Evolutionary conservation across 2,888 invertebrate genomes (phyloP), one percentile per base, ranked within the genome.

Genomic region (Criorhina ranunculi): DNA sequence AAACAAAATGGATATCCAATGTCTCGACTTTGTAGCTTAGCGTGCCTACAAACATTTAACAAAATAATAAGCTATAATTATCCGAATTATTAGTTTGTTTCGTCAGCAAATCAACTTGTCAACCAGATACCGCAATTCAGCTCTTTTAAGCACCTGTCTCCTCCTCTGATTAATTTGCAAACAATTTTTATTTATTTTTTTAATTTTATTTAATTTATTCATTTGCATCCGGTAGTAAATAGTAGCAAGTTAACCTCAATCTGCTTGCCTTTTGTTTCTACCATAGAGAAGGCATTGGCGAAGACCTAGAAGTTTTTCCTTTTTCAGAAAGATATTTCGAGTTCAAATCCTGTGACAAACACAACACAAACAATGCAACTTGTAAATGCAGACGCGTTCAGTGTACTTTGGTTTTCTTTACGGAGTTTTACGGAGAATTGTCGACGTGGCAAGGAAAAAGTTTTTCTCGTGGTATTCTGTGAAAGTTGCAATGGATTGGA

Each of bases 351-450:
- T 79, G 49, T 64, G 49, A 33, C 35, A 69, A 72, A 59, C 60
- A 64, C 78, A 72, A 59, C 60, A 64, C 78, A 72, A 49, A 72
- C 78, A 49, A 64, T 64, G 57, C 70, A 46, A 33, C 57, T 49
- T 64, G 55, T 60, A 70, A 64, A 42, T 53, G n/a, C 3, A 31
- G 31, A 15, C 44, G 42, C 60, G 29, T 42, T 9, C 29, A n/a
- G 59, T 59, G 57, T 40, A 51, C 59, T 76, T 75, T 66, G 35
- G 29, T 55, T 64, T 64, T 64, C 12, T 35, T 44, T 55, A 15
- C 8, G 17, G 24, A 62, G 55, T 35, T 19, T 49, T 59, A 49
- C 49, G 40, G 15, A 15, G 8, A 15, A 15, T 15, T 42, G 15
- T 7, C 15, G 5, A 8, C 8, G 8, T 15, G 7, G 15, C 2